Evolutionary conservation across 2,113 vertebrate genomes (phyloP), one percentile per base, ranked within the genome.

Genomic region (Austrofundulus limnaeus): DNA sequence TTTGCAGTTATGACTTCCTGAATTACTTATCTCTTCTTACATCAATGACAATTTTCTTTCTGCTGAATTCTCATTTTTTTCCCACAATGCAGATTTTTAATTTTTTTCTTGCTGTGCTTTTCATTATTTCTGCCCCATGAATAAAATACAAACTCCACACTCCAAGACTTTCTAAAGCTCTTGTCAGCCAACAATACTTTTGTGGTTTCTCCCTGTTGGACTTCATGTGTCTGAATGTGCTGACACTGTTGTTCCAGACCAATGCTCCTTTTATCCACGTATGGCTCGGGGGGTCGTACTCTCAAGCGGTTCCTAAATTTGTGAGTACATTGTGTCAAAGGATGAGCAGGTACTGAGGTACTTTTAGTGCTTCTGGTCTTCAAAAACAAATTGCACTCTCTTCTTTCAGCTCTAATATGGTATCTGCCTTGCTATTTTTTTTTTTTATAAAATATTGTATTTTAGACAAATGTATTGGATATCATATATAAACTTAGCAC

Each of bases 101-200:
- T 9, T 51, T 66, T 73, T 61, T 58, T 39, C 73, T 75, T 72
- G 63, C 59, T 41, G 23, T 21, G 54, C 41, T 48, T 70, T 68
- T 68, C 38, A 37, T 74, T 49, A 77, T 79, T 80, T 77, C 60
- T 63, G 46, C 43, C n/a, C 51, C 61, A 85, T 84, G 66, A 90
- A 89, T 87, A 78, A 89, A 88, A 80, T 48, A 87, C 28, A 42
- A 85, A 41, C 34, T 47, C 24, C 28, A 4, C 0, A 16, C 67
- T 78, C 49, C 37, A 23, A 46, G 62, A 75, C 61, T 80, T 75
- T 78, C 85, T 60, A 38, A 37, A 75, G 67, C 70, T 55, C 63
- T 58, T 53, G 77, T 59, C 72, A 66, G 56, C 45, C 59, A 41
- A 24, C 65, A 54, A 61, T 48, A 49, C 80, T 77, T 59, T 46